Evolutionary conservation across 2,797 vertebrate genomes (phyloP).

Genomic region (Notolabrus celidotus): DNA sequence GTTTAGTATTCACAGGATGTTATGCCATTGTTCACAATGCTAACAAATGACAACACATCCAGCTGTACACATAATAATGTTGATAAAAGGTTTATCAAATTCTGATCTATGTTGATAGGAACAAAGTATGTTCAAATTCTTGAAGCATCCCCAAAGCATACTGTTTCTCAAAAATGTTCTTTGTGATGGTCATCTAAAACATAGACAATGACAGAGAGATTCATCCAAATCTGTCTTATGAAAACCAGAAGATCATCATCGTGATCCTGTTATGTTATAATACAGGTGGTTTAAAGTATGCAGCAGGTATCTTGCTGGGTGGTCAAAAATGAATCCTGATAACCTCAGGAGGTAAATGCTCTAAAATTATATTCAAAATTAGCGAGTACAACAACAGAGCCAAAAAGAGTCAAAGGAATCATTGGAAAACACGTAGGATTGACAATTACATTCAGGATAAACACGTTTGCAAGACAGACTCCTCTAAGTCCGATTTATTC

Average conservation of each 20-base stretch:
- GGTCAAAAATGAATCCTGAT: not conserved
- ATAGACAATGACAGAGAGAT: not conserved
- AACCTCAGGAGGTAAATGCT: not conserved
- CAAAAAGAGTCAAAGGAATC: not conserved
- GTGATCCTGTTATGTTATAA: no score
- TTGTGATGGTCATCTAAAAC: no score
- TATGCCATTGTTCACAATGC: not conserved
- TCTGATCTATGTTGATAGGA: slow-evolving; percentile 1
- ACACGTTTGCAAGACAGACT: not conserved
- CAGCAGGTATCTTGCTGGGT: slow-evolving; percentile 9
- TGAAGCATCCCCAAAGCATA: not conserved
- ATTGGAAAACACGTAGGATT: not conserved
- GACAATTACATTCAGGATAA: not conserved
- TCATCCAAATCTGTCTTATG: not conserved
- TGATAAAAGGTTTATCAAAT: not conserved
- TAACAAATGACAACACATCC: not conserved
- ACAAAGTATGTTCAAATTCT: not conserved
- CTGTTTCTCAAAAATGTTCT: not conserved
- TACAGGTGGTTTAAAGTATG: slow-evolving; percentile 18
- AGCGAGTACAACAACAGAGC: no score
- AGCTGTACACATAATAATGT: not conserved
- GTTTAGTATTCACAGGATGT: slow-evolving; percentile 5
- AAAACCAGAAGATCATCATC: slow-evolving; percentile 3
- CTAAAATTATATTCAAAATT: not conserved
- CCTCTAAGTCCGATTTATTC: not conserved